A percentile compares a stretch with the other conserved stretches of the same genome.
Conservation (phyloP, 1,140 invertebrate genomes). For the Cotesia vestalis region DNA sequence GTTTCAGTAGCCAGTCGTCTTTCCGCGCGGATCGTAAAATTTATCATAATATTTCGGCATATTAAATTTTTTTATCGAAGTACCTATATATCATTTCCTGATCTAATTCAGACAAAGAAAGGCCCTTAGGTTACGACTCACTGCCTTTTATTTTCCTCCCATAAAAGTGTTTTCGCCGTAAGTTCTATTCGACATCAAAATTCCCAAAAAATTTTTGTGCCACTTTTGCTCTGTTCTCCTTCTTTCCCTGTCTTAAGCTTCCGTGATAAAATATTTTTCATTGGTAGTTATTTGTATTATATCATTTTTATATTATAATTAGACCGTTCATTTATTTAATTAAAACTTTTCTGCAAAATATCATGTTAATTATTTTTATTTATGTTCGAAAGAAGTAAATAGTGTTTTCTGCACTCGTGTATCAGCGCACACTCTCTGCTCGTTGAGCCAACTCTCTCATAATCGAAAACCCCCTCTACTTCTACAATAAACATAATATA, state of each 20-base stretch:
- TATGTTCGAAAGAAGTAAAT: too few species aligned
- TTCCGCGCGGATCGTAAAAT: constrained; percentile 14
- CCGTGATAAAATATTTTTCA: background rate
- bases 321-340: too few species aligned
- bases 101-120: constrained; percentile 22
- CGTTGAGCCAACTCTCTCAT: too few species aligned
- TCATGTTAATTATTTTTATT: too few species aligned
- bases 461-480: too few species aligned
- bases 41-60: constrained; percentile 9
- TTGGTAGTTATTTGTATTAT: too few species aligned
- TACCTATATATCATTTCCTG: constrained; percentile 24
- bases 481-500: too few species aligned
- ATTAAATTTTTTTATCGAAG: constrained; percentile 8
- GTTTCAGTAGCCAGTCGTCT: background rate
- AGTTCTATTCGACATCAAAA: too few species aligned
- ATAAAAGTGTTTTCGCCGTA: constrained; percentile 3
- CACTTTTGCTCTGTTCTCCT: constrained; percentile 9
- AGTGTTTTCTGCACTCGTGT: too few species aligned
- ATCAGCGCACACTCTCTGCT: too few species aligned
- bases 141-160: background rate
- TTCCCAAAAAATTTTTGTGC: background rate
- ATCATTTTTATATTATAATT: too few species aligned
- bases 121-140: constrained; percentile 7
- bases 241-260: background rate
- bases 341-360: too few species aligned